Evolutionary conservation across 2,113 vertebrate genomes (phyloP), one percentile per base, ranked within the genome.

Genomic region (Tenebrosternarchus preto): DNA sequence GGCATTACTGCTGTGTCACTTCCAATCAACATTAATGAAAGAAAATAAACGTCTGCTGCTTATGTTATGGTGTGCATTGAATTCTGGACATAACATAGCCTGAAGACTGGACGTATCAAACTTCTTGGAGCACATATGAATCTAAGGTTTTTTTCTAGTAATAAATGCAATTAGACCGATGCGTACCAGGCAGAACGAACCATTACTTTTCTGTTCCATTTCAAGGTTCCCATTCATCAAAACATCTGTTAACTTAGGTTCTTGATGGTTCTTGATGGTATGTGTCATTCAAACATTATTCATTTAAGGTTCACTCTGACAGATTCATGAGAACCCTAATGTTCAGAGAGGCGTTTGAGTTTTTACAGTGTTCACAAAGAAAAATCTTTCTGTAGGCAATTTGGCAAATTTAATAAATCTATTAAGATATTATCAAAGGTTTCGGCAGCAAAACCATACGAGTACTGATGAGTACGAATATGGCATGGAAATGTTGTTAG

Each of bases 271-370:
- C 59, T 64, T 83, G 81, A 74, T 73, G 69, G 60, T 60, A 64
- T 68, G 57, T 83, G 61, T 83, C 76, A 59, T 27, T 78, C 61
- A 78, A 78, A 31, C 76, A 83, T 78, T 74, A 83, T 83, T 83
- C 70, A 83, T 73, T 46, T 71, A 73, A 19, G 6, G 70, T 78
- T 63, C 76, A 29, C 25, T 76, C 64, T 78, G 53, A 68, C 63
- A 60, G 31, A 78, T 69, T 60, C 81, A 59, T 53, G 71, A 31
- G 76, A 83, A 55, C 79, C 50, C 24, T 60, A 74, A 78, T 60
- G 76, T 57, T 83, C 76, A 66, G 71, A 78, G 64, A 73, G 55
- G 61, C 50, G 69, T 68, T 83, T 83, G 66, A 64, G 78, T 46
- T 80, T 80, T 80, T 75, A 73, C 69, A 66, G n/a, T 80, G 53